A percentile compares a stretch with the other conserved stretches of the same genome.
These are phyloP conservation scores for Anisognathus igniventris DNA, from an alignment of 2,797 vertebrate species.

Conservation along the genomic window DNA sequence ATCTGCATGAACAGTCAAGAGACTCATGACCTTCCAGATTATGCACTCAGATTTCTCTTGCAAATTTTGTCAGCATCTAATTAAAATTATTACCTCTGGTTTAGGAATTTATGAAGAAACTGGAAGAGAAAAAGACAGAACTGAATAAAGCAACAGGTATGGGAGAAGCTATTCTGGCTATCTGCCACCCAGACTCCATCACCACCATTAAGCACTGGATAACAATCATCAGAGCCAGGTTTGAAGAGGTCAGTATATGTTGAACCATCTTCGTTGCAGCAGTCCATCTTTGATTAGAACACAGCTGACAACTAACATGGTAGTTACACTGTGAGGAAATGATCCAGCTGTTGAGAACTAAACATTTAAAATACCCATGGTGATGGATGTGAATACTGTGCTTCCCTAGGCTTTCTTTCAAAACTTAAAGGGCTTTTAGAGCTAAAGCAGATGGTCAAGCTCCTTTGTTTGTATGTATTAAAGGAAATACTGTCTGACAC, in stretches of 20 bases:
- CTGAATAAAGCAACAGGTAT: constrained; percentile 88
- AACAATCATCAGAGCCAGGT: constrained; percentile 96
- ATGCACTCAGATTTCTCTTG: background rate
- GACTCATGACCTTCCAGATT: background rate
- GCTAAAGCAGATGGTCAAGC: constrained; percentile 12
- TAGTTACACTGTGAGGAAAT: background rate
- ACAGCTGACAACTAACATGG: background rate
- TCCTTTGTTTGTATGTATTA: constrained; percentile 21
- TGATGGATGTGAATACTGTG: background rate
- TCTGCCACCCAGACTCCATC: constrained; percentile 97
- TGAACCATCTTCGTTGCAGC: background rate
- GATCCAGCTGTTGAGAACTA: constrained; percentile 12
- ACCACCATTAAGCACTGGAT: constrained; percentile 99
- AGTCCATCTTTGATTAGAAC: background rate
- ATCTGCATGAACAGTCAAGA: background rate
- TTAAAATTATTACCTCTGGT: constrained; percentile 36
- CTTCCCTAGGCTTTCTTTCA: constrained; percentile 23
- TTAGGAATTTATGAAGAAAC: constrained; percentile 95
- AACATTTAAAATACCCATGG: background rate
- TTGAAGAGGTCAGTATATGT: constrained; percentile 90
- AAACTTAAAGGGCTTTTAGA: background rate
- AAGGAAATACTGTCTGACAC: background rate
- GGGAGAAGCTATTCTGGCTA: constrained; percentile 90
- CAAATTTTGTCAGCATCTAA: constrained; percentile 35
- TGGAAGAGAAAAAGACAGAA: constrained; percentile 91